These are phyloP conservation scores for Erythrocebus patas DNA, from an alignment of 2,113 vertebrate species.

Conservation along the genomic window DNA sequence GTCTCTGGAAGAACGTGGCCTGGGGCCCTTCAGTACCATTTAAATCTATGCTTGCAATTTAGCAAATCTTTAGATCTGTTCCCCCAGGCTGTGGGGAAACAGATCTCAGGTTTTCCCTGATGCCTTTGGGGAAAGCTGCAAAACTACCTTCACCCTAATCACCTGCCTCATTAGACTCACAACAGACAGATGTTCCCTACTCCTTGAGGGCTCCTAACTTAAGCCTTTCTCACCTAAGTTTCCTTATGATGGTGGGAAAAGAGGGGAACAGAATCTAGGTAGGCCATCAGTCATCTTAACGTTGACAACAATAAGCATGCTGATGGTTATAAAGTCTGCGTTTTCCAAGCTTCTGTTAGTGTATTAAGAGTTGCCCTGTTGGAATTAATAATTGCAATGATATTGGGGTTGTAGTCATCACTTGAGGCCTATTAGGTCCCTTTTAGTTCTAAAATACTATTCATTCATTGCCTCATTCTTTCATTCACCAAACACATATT, in stretches of 20 bases:
- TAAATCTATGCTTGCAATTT: slow-evolving; percentile 69
- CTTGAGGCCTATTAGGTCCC: neutral
- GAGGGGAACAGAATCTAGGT: neutral
- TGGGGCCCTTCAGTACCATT: slow-evolving; percentile 24
- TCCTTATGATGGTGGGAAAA: neutral
- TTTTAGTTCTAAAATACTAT: neutral
- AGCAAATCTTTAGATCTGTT: slow-evolving; percentile 61
- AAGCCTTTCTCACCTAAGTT: neutral
- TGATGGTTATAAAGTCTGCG: neutral
- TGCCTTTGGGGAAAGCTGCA: slow-evolving; percentile 46
- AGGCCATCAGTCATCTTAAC: neutral
- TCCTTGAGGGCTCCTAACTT: neutral
- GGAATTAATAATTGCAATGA: neutral
- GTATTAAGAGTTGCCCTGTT: neutral
- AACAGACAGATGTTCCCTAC: neutral
- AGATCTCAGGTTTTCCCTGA: slow-evolving; percentile 57
- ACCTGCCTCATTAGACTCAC: slow-evolving; percentile 42
- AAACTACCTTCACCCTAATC: neutral
- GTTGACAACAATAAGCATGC: neutral
- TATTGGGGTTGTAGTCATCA: neutral
- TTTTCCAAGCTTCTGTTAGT: neutral
- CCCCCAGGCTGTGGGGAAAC: slow-evolving; percentile 56
- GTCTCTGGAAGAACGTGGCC: slow-evolving; percentile 11
- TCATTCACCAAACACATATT: neutral
- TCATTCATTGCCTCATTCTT: neutral